Evolutionary conservation across 2,113 vertebrate species (phyloP).

Genomic region (Propithecus coquereli): DNA sequence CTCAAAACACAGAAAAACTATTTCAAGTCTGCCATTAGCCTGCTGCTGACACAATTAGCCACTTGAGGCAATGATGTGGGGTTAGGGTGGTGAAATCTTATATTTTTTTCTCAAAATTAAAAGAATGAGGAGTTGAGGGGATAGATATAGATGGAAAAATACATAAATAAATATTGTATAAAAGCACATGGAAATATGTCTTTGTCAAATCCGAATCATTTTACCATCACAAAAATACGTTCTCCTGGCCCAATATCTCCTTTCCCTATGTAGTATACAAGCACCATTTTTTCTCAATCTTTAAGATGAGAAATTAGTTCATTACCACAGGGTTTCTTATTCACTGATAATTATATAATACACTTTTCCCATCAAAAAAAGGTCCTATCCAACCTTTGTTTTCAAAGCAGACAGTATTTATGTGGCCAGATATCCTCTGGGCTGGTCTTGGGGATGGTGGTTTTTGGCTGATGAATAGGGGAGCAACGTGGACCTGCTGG

Average conservation of each 20-base stretch:
- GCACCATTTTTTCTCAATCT: constrained; percentile 41
- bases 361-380: constrained; percentile 9
- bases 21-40: background rate
- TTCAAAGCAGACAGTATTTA: background rate
- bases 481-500: background rate
- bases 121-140: background rate
- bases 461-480: background rate
- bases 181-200: constrained; percentile 20
- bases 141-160: constrained; percentile 32
- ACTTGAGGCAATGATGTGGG: background rate
- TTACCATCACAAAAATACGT: constrained; percentile 17
- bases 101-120: constrained; percentile 25
- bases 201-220: constrained; percentile 35
- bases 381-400: background rate
- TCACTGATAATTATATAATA: constrained; percentile 5
- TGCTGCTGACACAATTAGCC: background rate
- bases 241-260: constrained; percentile 45
- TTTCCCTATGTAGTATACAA: background rate
- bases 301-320: constrained; percentile 56
- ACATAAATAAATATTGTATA: constrained; percentile 53
- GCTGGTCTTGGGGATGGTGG: constrained; percentile 26
- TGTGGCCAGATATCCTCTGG: background rate
- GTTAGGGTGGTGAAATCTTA: background rate
- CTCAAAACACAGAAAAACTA: constrained; percentile 7
- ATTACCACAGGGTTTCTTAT: background rate